Conservation (phyloP, 2,113 vertebrate species). For the Hippocampus comes region DNA sequence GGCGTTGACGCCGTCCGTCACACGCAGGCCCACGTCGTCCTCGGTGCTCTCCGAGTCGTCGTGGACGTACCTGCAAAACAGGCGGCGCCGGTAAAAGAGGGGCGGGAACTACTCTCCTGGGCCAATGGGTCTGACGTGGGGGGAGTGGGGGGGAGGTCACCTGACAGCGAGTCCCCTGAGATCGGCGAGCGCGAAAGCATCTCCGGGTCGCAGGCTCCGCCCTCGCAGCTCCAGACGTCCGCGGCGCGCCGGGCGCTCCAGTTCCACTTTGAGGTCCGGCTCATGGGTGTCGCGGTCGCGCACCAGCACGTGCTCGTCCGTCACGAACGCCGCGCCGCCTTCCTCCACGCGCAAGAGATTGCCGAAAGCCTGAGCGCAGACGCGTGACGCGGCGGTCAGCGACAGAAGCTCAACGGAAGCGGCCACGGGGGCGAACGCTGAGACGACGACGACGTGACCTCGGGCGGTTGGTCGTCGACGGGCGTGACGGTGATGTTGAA, state of each 20-base stretch:
- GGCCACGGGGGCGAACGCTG: too few species aligned
- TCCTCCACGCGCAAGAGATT: constrained; percentile 72
- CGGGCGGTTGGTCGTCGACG: constrained; percentile 72
- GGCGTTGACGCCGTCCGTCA: constrained; percentile 83
- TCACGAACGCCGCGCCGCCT: constrained; percentile 58
- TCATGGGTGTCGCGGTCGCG: constrained; percentile 67
- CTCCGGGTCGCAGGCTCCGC: constrained; percentile 40
- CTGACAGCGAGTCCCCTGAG: constrained; percentile 56
- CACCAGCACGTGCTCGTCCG: constrained; percentile 69
- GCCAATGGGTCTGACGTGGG: neutral
- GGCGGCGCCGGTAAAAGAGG: neutral
- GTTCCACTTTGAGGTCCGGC: constrained; percentile 57
- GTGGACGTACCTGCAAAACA: constrained; percentile 76
- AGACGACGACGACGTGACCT: constrained; percentile 51
- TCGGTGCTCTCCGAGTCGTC: constrained; percentile 85
- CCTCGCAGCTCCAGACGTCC: constrained; percentile 63
- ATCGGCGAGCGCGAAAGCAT: constrained; percentile 61
- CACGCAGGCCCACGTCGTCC: constrained; percentile 76
- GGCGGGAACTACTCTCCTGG: neutral
- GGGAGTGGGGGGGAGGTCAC: neutral
- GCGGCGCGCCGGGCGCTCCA: constrained; percentile 45
- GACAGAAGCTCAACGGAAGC: neutral
- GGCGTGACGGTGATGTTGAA: constrained; percentile 75
- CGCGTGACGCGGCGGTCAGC: too few species aligned
- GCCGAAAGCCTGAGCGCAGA: constrained; percentile 67